Percentiles rank a stretch among this genome's conserved stretches.
Conservation (phyloP, 2,113 vertebrate genomes). For the Tupaia chinensis region DNA sequence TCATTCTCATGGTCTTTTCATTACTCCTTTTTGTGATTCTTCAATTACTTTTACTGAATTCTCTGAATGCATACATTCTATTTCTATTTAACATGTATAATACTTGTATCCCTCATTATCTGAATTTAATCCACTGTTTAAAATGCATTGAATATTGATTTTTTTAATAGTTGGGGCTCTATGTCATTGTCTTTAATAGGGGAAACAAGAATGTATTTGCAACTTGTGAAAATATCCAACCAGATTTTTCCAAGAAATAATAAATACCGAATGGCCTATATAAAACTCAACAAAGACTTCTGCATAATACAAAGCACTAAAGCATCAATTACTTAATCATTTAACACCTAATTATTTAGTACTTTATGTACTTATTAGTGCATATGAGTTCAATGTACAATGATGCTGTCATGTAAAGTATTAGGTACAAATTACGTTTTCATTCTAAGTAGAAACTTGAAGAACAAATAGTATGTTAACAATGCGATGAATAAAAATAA, state of each 20-base stretch:
- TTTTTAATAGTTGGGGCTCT: background rate
- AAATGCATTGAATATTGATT: constrained; percentile 41
- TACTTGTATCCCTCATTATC: background rate
- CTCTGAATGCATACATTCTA: background rate
- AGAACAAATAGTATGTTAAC: background rate
- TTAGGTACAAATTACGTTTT: constrained; percentile 7
- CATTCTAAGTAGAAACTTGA: background rate
- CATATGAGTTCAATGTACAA: background rate
- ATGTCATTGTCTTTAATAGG: background rate
- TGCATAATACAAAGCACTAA: background rate
- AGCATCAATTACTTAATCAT: background rate
- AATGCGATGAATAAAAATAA: background rate
- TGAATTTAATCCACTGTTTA: background rate
- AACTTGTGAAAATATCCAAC: background rate
- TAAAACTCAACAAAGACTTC: background rate
- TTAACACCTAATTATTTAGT: background rate
- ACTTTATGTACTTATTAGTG: background rate
- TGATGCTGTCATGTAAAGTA: background rate
- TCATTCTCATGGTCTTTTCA: background rate
- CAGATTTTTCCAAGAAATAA: background rate
- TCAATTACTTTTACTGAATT: background rate
- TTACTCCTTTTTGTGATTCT: background rate
- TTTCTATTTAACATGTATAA: background rate
- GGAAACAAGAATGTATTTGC: background rate
- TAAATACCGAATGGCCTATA: background rate